These are phyloP conservation scores for Ruditapes philippinarum DNA, from an alignment of 1,140 invertebrate genomes.

Conservation along the genomic window DNA sequence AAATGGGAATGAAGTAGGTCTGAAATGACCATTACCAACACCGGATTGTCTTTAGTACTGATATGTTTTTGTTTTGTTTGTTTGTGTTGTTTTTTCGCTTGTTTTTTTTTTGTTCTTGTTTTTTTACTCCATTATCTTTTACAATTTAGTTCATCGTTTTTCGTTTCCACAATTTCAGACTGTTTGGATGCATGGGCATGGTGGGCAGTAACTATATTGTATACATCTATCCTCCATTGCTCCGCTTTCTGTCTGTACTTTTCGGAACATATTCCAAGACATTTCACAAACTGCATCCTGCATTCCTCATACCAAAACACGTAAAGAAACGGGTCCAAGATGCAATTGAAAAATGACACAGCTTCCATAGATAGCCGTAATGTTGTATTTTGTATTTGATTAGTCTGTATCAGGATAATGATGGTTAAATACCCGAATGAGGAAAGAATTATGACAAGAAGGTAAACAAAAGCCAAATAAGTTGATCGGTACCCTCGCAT, in stretches of 20 bases:
- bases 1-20: too few species aligned
- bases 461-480: not conserved
- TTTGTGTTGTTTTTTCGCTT: too few species aligned
- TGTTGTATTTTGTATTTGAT: not conserved
- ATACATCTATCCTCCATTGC: slow-evolving; percentile 1
- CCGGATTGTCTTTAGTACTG: too few species aligned
- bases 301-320: slow-evolving; percentile 33
- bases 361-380: not conserved
- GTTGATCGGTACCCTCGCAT: not conserved
- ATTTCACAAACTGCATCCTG: not conserved
- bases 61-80: too few species aligned
- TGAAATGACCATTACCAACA: too few species aligned
- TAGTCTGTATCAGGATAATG: not conserved
- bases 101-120: too few species aligned
- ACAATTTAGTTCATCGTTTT: too few species aligned
- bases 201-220: slow-evolving; percentile 7
- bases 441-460: not conserved
- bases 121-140: too few species aligned
- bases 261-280: not conserved
- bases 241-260: not conserved
- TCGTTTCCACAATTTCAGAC: too few species aligned
- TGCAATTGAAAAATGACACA: not conserved
- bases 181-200: too few species aligned
- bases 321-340: slow-evolving; percentile 30
- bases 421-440: not conserved